Percentiles rank a stretch among this genome's conserved stretches.
phyloP scores from a whole-genome alignment of 2,888 invertebrate genomes.

The Volucella bombylans region DNA sequence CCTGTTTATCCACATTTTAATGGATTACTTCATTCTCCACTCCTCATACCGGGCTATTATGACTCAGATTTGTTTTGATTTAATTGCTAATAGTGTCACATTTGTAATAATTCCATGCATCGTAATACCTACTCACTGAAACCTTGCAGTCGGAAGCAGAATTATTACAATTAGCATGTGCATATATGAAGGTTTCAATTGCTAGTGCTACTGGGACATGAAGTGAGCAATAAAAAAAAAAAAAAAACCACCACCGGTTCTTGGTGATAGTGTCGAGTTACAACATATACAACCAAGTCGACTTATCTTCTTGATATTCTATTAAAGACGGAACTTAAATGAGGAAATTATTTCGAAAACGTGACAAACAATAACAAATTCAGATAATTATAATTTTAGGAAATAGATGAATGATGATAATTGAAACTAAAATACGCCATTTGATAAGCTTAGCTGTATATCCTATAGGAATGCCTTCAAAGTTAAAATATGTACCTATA shows the following conservation, averaged over 20 bases:
- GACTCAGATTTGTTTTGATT: slow-evolving; percentile 36
- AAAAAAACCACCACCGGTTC: neutral
- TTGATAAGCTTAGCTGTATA: no score
- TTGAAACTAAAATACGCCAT: no score
- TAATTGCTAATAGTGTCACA: slow-evolving; percentile 23
- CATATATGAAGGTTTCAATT: slow-evolving; percentile 39
- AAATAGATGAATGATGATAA: no score
- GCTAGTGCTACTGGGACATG: neutral
- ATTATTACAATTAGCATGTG: slow-evolving; percentile 18
- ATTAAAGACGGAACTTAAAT: slow-evolving; percentile 8
- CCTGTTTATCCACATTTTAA: slow-evolving; percentile 29
- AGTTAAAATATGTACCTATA: no score
- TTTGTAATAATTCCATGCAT: slow-evolving; percentile 36
- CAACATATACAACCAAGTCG: neutral
- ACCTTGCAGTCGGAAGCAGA: slow-evolving; percentile 18
- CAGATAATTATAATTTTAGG: no score
- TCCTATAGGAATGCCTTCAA: no score
- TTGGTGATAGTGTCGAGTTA: slow-evolving; percentile 25
- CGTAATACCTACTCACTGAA: slow-evolving; percentile 21
- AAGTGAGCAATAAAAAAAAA: neutral
- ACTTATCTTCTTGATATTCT: neutral
- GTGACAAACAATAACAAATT: no score
- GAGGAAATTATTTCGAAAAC: no score
- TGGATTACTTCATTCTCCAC: slow-evolving; percentile 57
- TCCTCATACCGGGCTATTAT: slow-evolving; percentile 42